phyloP scores from a whole-genome alignment of 2,888 invertebrate species.

The Andrena trimmerana region DNA sequence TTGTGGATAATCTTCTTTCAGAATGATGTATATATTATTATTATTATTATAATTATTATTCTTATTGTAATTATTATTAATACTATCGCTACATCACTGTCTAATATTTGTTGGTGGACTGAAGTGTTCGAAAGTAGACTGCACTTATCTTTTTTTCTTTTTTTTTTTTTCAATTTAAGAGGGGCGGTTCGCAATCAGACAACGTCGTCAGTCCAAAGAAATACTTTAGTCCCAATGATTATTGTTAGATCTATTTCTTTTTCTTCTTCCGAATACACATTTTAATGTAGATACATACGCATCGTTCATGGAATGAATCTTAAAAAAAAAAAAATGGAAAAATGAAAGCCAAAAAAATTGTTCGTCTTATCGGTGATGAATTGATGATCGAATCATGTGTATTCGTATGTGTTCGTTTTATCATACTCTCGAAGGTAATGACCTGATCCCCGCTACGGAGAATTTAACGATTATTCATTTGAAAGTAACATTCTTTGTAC shows the following conservation, averaged over 20 bases:
- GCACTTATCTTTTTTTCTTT: slow-evolving; percentile 31
- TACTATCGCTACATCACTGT: slow-evolving; percentile 12
- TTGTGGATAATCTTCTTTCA: slow-evolving; percentile 53
- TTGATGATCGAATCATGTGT: slow-evolving; percentile 44
- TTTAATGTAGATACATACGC: slow-evolving; percentile 39
- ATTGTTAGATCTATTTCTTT: slow-evolving; percentile 53
- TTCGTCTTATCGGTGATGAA: neutral
- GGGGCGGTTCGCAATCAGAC: slow-evolving; percentile 36
- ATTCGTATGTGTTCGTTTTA: slow-evolving; percentile 55
- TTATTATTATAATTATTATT: slow-evolving; percentile 39
- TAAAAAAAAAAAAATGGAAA: slow-evolving; percentile 3
- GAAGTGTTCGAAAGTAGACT: slow-evolving; percentile 68
- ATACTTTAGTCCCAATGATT: slow-evolving; percentile 45
- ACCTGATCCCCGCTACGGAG: slow-evolving; percentile 41
- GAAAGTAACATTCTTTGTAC: slow-evolving; percentile 74
- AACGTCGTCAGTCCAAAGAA: slow-evolving; percentile 49
- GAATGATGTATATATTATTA: slow-evolving; percentile 74
- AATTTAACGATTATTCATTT: slow-evolving; percentile 58
- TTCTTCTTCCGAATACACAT: slow-evolving; percentile 51
- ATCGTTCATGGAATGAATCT: slow-evolving; percentile 40
- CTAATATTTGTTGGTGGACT: slow-evolving; percentile 70
- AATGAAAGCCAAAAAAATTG: neutral
- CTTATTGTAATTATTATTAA: slow-evolving; percentile 12
- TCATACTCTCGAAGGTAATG: slow-evolving; percentile 51
- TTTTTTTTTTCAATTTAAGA: slow-evolving; percentile 31